phyloP scores from a whole-genome alignment of 1,140 invertebrate species.

The Pantala flavescens region DNA sequence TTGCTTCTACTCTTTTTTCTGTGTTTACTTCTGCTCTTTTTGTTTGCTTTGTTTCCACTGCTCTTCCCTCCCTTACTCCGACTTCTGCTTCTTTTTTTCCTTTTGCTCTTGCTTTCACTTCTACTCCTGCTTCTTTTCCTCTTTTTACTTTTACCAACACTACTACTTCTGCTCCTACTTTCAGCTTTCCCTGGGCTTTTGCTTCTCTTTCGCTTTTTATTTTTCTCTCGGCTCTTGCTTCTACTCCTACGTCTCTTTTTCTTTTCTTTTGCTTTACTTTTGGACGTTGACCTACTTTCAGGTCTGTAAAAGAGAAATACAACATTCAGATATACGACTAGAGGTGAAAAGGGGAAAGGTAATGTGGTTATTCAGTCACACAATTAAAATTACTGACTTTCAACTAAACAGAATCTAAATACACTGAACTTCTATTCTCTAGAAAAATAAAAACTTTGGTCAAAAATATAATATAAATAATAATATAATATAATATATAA shows the following conservation, averaged over 20 bases:
- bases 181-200: slow-evolving; percentile 17
- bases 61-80: background rate
- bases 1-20: slow-evolving; percentile 25
- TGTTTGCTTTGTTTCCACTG: background rate
- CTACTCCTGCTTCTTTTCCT: slow-evolving; percentile 4
- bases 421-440: no score
- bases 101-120: background rate
- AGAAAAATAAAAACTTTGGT: no score
- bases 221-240: slow-evolving; percentile 24
- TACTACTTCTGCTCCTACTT: slow-evolving; percentile 24
- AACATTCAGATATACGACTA: no score
- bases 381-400: no score
- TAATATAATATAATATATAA: no score
- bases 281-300: slow-evolving; percentile 33
- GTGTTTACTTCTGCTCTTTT: slow-evolving; percentile 17
- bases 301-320: slow-evolving; percentile 26
- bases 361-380: no score
- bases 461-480: no score
- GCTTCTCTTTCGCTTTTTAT: slow-evolving; percentile 15
- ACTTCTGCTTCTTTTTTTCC: slow-evolving; percentile 12
- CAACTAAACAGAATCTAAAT: no score
- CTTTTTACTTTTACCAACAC: slow-evolving; percentile 21
- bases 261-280: slow-evolving; percentile 17
- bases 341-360: no score
- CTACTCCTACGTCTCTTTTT: slow-evolving; percentile 16